Percentiles rank a stretch among this genome's conserved stretches.
These are phyloP conservation scores for Falcunculus frontatus DNA, from an alignment of 2,113 vertebrate species.

Conservation along the genomic window DNA sequence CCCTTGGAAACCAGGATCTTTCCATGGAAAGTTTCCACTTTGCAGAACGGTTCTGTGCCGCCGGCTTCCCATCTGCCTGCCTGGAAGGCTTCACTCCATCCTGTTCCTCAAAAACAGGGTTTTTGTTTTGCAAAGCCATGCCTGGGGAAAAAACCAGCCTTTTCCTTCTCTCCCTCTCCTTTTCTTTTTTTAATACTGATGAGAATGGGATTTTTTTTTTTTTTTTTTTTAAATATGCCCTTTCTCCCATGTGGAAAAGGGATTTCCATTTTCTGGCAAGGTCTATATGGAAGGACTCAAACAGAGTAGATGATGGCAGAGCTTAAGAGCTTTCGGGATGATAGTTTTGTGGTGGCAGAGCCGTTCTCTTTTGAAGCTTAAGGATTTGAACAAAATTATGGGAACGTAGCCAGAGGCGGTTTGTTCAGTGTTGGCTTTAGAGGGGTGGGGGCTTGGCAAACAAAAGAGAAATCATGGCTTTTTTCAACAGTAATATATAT, in stretches of 20 bases:
- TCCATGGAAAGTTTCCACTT: not conserved
- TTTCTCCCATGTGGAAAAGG: not conserved
- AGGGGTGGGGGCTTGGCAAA: not conserved
- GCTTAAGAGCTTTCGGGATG: conserved; percentile 49
- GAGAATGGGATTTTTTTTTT: not conserved
- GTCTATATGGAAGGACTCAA: not conserved
- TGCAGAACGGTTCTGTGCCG: not conserved
- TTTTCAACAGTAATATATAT: not conserved
- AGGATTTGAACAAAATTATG: conserved; percentile 51
- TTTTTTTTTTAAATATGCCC: no score
- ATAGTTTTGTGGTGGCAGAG: conserved; percentile 33
- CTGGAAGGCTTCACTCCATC: conserved; percentile 32
- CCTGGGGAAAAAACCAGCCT: not conserved
- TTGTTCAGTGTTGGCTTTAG: not conserved
- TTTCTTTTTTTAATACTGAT: not conserved
- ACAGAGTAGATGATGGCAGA: conserved; percentile 43
- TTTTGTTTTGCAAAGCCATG: not conserved
- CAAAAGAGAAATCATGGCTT: not conserved
- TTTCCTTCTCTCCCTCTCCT: not conserved
- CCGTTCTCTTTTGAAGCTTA: conserved; percentile 36
- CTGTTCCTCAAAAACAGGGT: not conserved
- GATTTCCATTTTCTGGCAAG: conserved; percentile 46
- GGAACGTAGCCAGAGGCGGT: not conserved
- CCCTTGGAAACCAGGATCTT: not conserved
- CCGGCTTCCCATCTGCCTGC: conserved; percentile 29